phyloP scores from a whole-genome alignment of 2,888 invertebrate species.

The Anthoptus insignis region DNA sequence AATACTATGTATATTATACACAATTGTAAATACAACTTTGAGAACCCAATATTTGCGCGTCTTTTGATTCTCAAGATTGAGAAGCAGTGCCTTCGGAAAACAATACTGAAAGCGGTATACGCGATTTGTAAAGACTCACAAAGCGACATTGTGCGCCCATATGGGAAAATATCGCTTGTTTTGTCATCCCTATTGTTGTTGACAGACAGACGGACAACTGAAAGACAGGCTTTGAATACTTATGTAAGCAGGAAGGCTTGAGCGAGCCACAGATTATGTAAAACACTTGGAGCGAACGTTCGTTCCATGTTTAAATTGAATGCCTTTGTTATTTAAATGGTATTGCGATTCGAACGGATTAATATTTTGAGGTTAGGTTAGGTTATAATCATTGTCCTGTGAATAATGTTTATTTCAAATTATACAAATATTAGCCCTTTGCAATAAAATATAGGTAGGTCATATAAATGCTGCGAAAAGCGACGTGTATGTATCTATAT shows the following conservation, averaged over 20 bases:
- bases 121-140: constrained; percentile 68
- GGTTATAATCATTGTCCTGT: neutral
- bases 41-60: constrained; percentile 3
- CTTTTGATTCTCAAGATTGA: constrained; percentile 45
- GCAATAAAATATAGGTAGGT: too few species aligned
- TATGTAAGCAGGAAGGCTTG: constrained; percentile 65
- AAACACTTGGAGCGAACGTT: constrained; percentile 51
- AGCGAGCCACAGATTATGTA: constrained; percentile 61
- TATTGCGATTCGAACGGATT: constrained; percentile 37
- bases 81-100: constrained; percentile 59
- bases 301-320: constrained; percentile 48
- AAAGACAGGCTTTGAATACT: constrained; percentile 82
- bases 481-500: too few species aligned
- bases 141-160: constrained; percentile 79
- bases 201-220: constrained; percentile 83
- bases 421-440: too few species aligned
- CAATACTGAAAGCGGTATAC: constrained; percentile 63
- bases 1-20: too few species aligned
- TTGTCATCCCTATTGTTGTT: constrained; percentile 80
- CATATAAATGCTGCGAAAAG: too few species aligned
- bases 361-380: constrained; percentile 8
- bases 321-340: constrained; percentile 50
- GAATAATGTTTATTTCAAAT: too few species aligned
- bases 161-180: constrained; percentile 84
- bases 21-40: too few species aligned